Conservation (phyloP, 2,888 invertebrate species). For the Gnatocerus cornutus region DNA sequence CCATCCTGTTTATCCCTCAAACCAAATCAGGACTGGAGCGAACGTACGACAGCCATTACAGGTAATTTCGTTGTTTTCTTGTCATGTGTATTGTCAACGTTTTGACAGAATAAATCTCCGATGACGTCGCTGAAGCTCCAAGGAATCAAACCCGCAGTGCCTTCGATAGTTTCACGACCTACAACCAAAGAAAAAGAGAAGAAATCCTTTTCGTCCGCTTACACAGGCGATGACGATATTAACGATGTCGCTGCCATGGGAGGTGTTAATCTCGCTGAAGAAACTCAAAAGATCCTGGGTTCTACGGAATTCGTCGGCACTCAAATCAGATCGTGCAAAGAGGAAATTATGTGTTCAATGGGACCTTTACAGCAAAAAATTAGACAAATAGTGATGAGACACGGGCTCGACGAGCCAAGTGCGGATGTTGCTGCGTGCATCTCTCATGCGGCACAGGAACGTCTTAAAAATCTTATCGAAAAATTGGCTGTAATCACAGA, state of each 20-base stretch:
- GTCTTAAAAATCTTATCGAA: slow-evolving; percentile 91
- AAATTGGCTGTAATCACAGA: slow-evolving; percentile 94
- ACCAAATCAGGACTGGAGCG: slow-evolving; percentile 56
- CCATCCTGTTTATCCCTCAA: slow-evolving; percentile 68
- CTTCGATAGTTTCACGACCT: slow-evolving; percentile 74
- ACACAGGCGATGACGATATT: slow-evolving; percentile 88
- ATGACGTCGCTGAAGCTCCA: slow-evolving; percentile 68
- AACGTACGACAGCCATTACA: slow-evolving; percentile 64
- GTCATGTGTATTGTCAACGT: neutral
- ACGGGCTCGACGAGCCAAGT: slow-evolving; percentile 89
- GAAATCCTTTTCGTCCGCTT: slow-evolving; percentile 74
- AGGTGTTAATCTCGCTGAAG: slow-evolving; percentile 97
- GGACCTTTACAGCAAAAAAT: slow-evolving; percentile 85
- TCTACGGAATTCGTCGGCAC: slow-evolving; percentile 84
- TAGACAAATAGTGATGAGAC: slow-evolving; percentile 81
- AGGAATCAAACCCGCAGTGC: slow-evolving; percentile 74
- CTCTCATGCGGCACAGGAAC: slow-evolving; percentile 95
- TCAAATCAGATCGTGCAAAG: slow-evolving; percentile 92
- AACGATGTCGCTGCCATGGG: slow-evolving; percentile 99
- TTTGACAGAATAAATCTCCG: slow-evolving; percentile 62
- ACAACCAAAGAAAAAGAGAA: slow-evolving; percentile 83
- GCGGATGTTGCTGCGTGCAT: slow-evolving; percentile 91
- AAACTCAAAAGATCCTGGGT: slow-evolving; percentile 94
- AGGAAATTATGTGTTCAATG: slow-evolving; percentile 90
- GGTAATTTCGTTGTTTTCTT: slow-evolving; percentile 50